These are phyloP conservation scores for Coilia nasus DNA, from an alignment of 2,797 vertebrate genomes.

Conservation along the genomic window DNA sequence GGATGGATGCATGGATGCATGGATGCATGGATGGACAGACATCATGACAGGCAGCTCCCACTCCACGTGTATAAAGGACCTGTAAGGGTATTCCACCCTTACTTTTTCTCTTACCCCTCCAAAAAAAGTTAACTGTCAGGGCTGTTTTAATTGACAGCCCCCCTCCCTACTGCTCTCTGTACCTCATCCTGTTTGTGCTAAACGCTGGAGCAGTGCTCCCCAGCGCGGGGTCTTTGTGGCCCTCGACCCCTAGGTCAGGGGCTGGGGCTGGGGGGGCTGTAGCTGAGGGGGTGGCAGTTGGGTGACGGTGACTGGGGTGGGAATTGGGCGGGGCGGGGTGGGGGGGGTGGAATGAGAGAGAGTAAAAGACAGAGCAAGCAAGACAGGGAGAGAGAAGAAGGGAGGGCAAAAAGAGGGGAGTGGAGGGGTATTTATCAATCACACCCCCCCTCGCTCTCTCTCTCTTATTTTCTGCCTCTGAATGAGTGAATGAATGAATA, in stretches of 20 bases:
- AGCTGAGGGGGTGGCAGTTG: background rate
- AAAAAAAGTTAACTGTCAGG: background rate
- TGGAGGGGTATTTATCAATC: conserved; percentile 57
- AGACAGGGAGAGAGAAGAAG: conserved; percentile 11
- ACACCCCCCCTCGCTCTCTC: conserved; percentile 41
- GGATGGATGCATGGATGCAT: background rate
- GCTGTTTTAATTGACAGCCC: conserved; percentile 6
- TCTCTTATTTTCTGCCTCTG: conserved; percentile 31
- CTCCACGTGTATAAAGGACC: background rate
- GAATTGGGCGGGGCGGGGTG: background rate
- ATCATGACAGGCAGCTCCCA: conserved; percentile 29
- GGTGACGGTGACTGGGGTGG: no score
- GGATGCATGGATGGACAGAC: background rate
- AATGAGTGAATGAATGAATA: conserved; percentile 22
- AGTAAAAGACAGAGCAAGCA: background rate
- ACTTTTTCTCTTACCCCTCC: background rate
- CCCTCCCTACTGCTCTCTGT: background rate
- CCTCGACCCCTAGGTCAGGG: background rate
- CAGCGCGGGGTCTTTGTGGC: background rate
- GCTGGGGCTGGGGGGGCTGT: background rate
- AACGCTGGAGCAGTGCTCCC: conserved; percentile 2
- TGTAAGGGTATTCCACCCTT: conserved; percentile 3
- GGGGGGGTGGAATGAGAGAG: background rate
- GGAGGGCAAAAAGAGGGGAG: conserved; percentile 43
- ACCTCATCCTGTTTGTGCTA: conserved; percentile 13